Percentiles rank a stretch among this genome's conserved stretches.
Evolutionary conservation across 2,797 vertebrate genomes (phyloP).

Genomic region (Vipera latastei): DNA sequence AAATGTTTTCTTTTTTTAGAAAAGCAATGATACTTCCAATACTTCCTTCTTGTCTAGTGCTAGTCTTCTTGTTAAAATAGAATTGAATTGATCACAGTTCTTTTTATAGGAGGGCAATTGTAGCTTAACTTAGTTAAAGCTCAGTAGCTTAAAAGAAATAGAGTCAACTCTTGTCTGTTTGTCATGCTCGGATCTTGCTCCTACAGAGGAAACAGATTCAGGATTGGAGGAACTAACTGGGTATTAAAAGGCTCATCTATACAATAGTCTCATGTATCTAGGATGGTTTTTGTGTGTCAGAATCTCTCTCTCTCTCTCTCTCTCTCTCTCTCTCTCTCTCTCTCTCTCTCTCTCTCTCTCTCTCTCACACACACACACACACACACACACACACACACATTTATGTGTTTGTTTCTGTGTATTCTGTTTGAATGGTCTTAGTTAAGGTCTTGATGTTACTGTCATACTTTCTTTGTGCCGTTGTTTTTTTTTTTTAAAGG

Average conservation of each 20-base stretch:
- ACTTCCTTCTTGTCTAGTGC: not conserved
- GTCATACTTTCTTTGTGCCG: not conserved
- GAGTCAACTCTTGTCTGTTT: not conserved
- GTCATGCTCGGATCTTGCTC: not conserved
- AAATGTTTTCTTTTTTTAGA: not conserved
- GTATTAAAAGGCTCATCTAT: slow-evolving; percentile 55
- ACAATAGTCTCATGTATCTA: slow-evolving; percentile 38
- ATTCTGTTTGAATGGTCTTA: not conserved
- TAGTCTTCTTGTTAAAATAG: not conserved
- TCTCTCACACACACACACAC: no score
- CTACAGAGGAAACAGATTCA: slow-evolving; percentile 40
- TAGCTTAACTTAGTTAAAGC: not conserved
- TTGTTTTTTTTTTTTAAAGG: not conserved
- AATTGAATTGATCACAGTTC: not conserved
- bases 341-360: no score
- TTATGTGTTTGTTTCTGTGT: not conserved
- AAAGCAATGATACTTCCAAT: not conserved
- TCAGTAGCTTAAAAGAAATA: not conserved
- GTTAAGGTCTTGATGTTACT: not conserved
- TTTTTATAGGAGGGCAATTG: not conserved
- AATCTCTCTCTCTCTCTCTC: slow-evolving; percentile 34
- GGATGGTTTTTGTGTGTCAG: slow-evolving; percentile 45
- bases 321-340: no score
- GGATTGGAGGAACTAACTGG: slow-evolving; percentile 44
- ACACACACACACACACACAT: not conserved